phyloP scores from a whole-genome alignment of 2,797 vertebrate species.

The Acrocephalus scirpaceus region DNA sequence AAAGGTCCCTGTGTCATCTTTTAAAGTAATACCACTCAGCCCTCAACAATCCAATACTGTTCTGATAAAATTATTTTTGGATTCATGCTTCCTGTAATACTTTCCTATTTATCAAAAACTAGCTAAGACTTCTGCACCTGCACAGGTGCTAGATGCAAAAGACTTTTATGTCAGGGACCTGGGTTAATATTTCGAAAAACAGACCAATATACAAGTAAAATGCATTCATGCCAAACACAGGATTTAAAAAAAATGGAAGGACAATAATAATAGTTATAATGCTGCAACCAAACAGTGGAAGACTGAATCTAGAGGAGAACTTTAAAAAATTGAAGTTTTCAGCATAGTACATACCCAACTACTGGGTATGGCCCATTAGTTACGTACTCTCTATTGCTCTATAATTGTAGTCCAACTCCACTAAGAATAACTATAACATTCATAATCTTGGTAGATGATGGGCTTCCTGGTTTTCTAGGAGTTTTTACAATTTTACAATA shows the following conservation, averaged over 20 bases:
- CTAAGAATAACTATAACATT: background rate
- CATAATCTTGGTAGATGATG: background rate
- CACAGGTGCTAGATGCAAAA: background rate
- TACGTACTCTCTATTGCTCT: background rate
- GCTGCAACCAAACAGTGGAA: background rate
- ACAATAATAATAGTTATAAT: background rate
- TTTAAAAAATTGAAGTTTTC: background rate
- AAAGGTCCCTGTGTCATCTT: background rate
- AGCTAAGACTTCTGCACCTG: background rate
- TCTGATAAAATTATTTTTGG: slow-evolving; percentile 39
- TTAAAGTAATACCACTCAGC: background rate
- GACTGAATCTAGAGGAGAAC: background rate
- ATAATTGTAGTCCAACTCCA: background rate
- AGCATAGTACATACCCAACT: background rate
- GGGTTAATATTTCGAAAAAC: background rate
- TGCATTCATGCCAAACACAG: background rate
- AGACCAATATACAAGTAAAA: background rate
- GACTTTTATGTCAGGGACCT: background rate
- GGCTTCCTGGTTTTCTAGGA: background rate
- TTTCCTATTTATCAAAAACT: slow-evolving; percentile 8
- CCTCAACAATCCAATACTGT: background rate
- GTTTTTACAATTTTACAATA: background rate
- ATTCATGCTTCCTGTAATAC: slow-evolving; percentile 6
- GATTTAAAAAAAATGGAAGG: background rate
- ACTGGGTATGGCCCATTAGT: background rate